These are phyloP conservation scores for Cynoglossus semilaevis DNA, from an alignment of 2,113 vertebrate genomes.

Conservation along the genomic window DNA sequence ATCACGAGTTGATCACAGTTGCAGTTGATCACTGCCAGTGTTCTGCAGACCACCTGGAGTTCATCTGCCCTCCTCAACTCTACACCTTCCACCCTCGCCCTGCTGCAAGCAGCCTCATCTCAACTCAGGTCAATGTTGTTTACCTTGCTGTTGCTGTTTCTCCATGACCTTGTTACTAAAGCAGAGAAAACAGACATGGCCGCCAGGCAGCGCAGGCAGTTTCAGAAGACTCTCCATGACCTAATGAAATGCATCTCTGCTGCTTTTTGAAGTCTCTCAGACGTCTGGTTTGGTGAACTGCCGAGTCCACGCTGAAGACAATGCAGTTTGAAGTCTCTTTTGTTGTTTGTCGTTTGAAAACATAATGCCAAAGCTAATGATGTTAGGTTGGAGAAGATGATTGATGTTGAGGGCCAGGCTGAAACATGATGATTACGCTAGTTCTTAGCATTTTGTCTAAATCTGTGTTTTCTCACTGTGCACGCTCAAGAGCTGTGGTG, in stretches of 20 bases:
- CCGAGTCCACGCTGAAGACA: constrained; percentile 31
- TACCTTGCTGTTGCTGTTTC: constrained; percentile 49
- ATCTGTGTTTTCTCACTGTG: constrained; percentile 11
- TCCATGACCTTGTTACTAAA: constrained; percentile 49
- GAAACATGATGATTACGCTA: constrained; percentile 36
- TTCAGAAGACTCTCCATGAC: constrained; percentile 42
- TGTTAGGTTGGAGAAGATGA: constrained; percentile 41
- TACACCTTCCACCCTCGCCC: constrained; percentile 13
- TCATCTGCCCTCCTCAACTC: constrained; percentile 14
- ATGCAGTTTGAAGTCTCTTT: constrained; percentile 49
- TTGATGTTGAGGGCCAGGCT: constrained; percentile 28
- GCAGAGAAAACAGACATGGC: constrained; percentile 48
- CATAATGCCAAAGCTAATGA: constrained; percentile 46
- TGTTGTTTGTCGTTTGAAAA: constrained; percentile 65
- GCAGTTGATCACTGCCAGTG: constrained; percentile 23
- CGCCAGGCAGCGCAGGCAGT: constrained; percentile 29
- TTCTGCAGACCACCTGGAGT: constrained; percentile 48
- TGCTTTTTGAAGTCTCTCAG: constrained; percentile 54
- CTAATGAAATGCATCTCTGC: constrained; percentile 59
- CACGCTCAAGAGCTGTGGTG: constrained; percentile 10
- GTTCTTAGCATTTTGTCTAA: neutral
- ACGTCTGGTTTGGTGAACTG: constrained; percentile 45
- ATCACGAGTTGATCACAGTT: constrained; percentile 28
- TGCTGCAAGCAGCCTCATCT: constrained; percentile 28
- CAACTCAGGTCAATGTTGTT: constrained; percentile 41